Percentiles rank a stretch among this genome's conserved stretches.
Evolutionary conservation across 2,888 invertebrate species (phyloP).

Genomic region (Chymomyza amoena): DNA sequence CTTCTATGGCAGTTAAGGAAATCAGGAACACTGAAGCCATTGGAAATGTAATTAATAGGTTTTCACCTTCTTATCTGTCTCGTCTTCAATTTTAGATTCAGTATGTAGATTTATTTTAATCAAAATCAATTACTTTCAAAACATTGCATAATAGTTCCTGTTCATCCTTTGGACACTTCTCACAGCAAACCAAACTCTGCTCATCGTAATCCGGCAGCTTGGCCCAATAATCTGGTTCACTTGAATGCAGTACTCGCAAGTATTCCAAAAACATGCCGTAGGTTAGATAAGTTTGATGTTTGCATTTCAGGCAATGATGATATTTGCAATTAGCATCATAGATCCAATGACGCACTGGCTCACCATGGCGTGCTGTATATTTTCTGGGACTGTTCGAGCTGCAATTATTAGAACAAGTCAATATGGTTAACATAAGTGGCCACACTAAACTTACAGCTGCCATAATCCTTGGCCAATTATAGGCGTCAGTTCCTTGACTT

Average conservation of each 20-base stretch:
- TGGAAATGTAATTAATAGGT: no score
- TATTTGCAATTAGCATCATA: neutral
- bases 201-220: neutral
- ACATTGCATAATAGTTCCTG: no score
- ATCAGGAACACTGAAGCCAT: no score
- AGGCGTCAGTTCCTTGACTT: neutral
- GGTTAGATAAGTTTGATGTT: neutral
- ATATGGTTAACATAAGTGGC: neutral
- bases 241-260: neutral
- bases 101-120: no score
- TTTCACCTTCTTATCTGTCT: no score
- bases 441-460: neutral
- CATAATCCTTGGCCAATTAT: neutral
- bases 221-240: neutral
- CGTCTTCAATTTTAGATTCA: no score
- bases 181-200: neutral
- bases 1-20: no score
- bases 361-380: neutral
- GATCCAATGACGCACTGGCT: neutral
- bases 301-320: neutral
- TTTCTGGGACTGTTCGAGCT: neutral
- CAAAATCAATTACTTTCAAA: no score
- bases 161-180: neutral
- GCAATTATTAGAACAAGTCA: neutral
- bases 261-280: neutral